Evolutionary conservation across 2,797 vertebrate genomes (phyloP).

Genomic region (Rhabdomys pumilio): DNA sequence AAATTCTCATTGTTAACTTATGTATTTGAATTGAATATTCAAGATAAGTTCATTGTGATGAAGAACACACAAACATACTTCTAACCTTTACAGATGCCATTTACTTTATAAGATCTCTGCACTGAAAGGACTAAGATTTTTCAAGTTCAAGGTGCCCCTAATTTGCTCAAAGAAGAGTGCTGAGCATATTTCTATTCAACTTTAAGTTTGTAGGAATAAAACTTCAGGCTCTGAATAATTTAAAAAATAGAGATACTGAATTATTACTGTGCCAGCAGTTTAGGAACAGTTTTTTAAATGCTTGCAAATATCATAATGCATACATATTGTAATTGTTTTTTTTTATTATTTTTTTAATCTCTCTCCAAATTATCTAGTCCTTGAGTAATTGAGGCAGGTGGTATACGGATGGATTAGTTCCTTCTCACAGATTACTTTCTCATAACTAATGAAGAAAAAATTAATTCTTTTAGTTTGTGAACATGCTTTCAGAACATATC

Average conservation of each 20-base stretch:
- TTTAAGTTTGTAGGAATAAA: background rate
- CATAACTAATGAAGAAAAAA: background rate
- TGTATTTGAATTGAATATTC: no score
- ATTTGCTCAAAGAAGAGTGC: background rate
- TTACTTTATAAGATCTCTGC: background rate
- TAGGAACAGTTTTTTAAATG: background rate
- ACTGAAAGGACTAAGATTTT: background rate
- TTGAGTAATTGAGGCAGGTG: background rate
- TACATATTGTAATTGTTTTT: background rate
- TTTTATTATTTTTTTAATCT: background rate
- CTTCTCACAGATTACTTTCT: background rate
- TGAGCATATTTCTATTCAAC: background rate
- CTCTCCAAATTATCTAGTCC: background rate
- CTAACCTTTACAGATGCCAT: no score
- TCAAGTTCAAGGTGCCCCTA: background rate
- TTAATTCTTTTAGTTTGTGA: background rate
- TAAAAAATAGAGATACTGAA: background rate
- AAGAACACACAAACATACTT: no score
- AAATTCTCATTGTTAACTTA: no score
- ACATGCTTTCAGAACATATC: background rate
- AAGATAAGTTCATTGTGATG: no score
- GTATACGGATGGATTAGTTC: background rate
- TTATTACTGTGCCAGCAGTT: background rate
- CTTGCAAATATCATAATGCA: background rate
- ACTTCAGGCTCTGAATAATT: background rate